Evolutionary conservation across 2,113 vertebrate genomes (phyloP), one percentile per base, ranked within the genome.

Genomic region (Zapus hudsonius): DNA sequence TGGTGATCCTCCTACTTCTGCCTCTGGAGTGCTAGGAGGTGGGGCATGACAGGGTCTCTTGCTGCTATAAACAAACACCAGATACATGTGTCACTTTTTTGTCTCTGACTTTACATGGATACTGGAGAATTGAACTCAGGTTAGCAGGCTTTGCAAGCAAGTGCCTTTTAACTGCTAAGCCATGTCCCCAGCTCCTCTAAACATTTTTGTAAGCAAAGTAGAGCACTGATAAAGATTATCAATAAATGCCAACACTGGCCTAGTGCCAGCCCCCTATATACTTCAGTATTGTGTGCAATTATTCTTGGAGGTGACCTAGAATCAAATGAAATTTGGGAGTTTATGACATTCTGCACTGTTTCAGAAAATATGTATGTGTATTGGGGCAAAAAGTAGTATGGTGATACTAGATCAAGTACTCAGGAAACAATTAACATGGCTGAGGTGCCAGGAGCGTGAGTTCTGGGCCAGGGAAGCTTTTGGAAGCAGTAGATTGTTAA

Each of bases 231-330:
- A 55, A 89, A 76, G n/a, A 40, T 66, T 70, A 23, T 23, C 63
- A 19, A 17, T 29, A 44, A 82, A 20, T 8, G 36, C 59, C 15
- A 5, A 23, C 0, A 0, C 16, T 11, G 20, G 29, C 15, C 0
- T 44, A 1, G 10, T 3, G 42, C 38, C 44, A 12, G 0, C 38
- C 27, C 38, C 20, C 83, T 3, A 1, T 1, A 3, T 38, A 12
- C 13, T 0, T 12, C 17, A 15, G 31, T 2, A 11, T 17, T 4
- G 16, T 23, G 9, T 29, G 33, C 75, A 74, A n/a, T 25, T 89
- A 5, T 85, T 78, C 78, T 69, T 27, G 15, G 89, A 57, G 47
- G 38, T 0, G 1, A 47, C 61, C 33, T 82, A 17, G 82, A 61
- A 8, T 69, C 12, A 25, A 55, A 47, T 36, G 61, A 84, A 23